These are phyloP conservation scores for Drosophila sucinea DNA, from an alignment of 1,140 invertebrate genomes.

Conservation along the genomic window DNA sequence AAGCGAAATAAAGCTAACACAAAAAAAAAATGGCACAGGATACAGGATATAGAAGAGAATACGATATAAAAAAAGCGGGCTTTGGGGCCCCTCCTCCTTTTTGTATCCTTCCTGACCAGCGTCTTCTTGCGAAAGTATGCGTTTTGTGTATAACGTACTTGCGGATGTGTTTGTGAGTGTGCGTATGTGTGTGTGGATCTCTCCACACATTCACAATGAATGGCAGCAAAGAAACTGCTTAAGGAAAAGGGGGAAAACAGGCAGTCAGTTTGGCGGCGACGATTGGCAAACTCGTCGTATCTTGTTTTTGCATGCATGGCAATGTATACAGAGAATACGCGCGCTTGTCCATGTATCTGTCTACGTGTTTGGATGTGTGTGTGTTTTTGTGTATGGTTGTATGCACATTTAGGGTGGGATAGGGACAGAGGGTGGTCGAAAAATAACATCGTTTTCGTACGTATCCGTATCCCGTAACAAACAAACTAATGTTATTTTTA, in stretches of 20 bases:
- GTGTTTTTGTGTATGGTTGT: constrained; percentile 26
- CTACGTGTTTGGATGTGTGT: constrained; percentile 17
- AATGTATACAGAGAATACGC: constrained; percentile 59
- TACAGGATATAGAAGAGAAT: constrained; percentile 28
- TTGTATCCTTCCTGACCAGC: constrained; percentile 3
- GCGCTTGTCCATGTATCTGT: constrained; percentile 30
- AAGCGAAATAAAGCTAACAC: not conserved
- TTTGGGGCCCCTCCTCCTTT: constrained; percentile 24
- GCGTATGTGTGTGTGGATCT: constrained; percentile 12
- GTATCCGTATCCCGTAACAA: constrained; percentile 17
- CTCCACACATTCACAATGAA: constrained; percentile 23
- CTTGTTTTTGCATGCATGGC: constrained; percentile 63
- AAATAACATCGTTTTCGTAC: constrained; percentile 17
- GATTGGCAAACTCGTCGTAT: constrained; percentile 57
- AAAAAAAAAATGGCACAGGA: constrained; percentile 25
- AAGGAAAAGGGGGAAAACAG: constrained; percentile 4
- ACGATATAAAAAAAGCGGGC: constrained; percentile 18
- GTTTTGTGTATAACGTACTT: constrained; percentile 9
- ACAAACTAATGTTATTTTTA: constrained; percentile 45
- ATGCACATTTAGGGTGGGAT: constrained; percentile 59
- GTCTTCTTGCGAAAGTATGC: constrained; percentile 18
- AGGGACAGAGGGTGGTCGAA: constrained; percentile 16
- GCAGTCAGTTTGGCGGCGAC: constrained; percentile 39
- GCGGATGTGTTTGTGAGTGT: not conserved
- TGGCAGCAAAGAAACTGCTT: constrained; percentile 4